Evolutionary conservation across 2,888 invertebrate genomes (phyloP).

Genomic region (Deroplatys truncata): DNA sequence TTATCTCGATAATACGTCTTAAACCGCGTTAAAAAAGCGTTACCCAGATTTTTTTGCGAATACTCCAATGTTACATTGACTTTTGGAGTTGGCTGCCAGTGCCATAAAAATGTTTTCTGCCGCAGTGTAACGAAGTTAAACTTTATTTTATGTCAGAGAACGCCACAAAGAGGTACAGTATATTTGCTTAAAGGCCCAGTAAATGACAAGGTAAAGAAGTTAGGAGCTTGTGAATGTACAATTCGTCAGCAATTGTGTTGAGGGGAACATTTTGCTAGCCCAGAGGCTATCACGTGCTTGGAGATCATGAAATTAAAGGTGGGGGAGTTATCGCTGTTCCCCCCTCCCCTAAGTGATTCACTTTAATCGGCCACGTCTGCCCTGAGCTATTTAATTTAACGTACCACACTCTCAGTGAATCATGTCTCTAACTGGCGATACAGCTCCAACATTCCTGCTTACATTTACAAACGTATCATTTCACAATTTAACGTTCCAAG

Average conservation of each 20-base stretch:
- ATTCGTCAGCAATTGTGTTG: background rate
- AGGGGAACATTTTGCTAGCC: background rate
- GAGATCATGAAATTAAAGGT: background rate
- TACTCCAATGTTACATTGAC: no score
- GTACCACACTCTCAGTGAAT: background rate
- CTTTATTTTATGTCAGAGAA: background rate
- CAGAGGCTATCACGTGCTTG: background rate
- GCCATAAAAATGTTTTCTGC: background rate
- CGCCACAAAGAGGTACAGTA: background rate
- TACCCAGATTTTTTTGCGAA: no score
- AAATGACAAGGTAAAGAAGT: background rate
- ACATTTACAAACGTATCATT: background rate
- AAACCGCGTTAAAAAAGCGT: no score
- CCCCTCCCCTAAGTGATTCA: background rate
- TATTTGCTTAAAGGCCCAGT: background rate
- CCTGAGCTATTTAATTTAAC: conserved; percentile 3
- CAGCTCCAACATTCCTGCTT: background rate
- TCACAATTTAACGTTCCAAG: background rate
- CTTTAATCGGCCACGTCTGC: background rate
- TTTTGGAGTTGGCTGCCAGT: no score
- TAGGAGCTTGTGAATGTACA: background rate
- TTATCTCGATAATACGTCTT: no score
- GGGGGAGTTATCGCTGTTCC: background rate
- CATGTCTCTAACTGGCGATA: background rate
- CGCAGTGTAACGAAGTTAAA: background rate